Base-by-base conservation (phyloP, 2,113 vertebrate species). In the Pao palembangensis region DNA sequence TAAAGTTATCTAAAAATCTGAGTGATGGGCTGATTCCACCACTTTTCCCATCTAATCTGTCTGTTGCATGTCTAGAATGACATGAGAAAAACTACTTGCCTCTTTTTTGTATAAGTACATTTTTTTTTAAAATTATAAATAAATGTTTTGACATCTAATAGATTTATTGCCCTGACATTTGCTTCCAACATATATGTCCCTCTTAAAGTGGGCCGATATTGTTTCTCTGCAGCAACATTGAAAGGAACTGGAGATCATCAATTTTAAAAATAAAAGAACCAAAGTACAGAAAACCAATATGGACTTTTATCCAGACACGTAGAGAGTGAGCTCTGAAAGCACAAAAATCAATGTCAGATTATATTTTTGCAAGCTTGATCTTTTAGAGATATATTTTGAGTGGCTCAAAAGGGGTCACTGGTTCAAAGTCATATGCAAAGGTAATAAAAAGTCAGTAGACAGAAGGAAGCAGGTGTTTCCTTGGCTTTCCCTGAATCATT, bases 381-480 rank as follows among this genome's bases (percentile, higher is more conserved):
- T 2, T 46, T 46, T 46, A 17, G 15, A 46, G n/a, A 12, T 12
- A n/a, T 15, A 46, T 7, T 6, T 46, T 17, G 17, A 6, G 17
- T 46, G 14, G 44, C 14, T 17, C 44, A 16, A 15, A 19, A 6
- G 1, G 21, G 12, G 18, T 48, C 43, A 47, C 12, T 49, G 15
- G 25, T 51, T 61, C 25, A 48, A 18, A 48, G 6, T 17, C 3
- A 48, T 2, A 49, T n/a, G n/a, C 7, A 19, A 49, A 49, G 44
- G 58, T 16, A n/a, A 55, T 47, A 13, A 18, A 61, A 34, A 44
- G 51, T 63, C 6, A 25, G 31, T 14, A 17, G 6, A 58, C 61
- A 25, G 51, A 51, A 73, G 80, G 80, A 89, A 87, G 47, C 84
- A 85, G 71, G 71, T 82, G 85, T 67, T 88, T 88, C 81, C 85